A percentile compares a stretch with the other conserved stretches of the same genome.
phyloP scores from a whole-genome alignment of 2,888 invertebrate genomes.

The Apodemia zela region DNA sequence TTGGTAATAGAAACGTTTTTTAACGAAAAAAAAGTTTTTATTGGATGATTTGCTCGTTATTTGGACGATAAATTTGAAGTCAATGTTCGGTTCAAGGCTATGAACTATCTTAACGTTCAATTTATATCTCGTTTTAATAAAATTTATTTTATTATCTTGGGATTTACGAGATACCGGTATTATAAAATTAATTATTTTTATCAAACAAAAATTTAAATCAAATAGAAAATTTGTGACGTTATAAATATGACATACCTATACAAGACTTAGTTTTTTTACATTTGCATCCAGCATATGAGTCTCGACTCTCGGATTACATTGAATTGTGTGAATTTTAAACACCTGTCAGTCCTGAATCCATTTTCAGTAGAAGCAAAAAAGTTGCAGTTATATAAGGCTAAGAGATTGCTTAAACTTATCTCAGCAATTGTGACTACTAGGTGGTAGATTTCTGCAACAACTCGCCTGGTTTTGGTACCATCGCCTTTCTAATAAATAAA shows the following conservation, averaged over 20 bases:
- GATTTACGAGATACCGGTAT: slow-evolving; percentile 6
- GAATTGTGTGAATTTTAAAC: too few relatives aligned
- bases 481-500: too few relatives aligned
- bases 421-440: too few relatives aligned
- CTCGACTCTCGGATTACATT: too few relatives aligned
- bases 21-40: slow-evolving; percentile 15
- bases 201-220: background rate
- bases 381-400: too few relatives aligned
- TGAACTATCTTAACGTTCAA: slow-evolving; percentile 34
- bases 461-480: too few relatives aligned
- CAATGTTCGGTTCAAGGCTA: slow-evolving; percentile 47
- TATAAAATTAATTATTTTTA: background rate
- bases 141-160: slow-evolving; percentile 21
- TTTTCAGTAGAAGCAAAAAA: too few relatives aligned
- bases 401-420: too few relatives aligned
- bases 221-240: background rate
- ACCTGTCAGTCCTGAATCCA: too few relatives aligned
- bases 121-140: slow-evolving; percentile 26
- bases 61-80: slow-evolving; percentile 32
- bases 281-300: too few relatives aligned
- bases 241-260: background rate
- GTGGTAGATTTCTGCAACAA: too few relatives aligned
- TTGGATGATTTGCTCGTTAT: slow-evolving; percentile 18
- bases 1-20: slow-evolving; percentile 36
- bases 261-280: too few relatives aligned